Evolutionary conservation across 2,797 vertebrate species (phyloP).

Genomic region (Centroberyx gerrardi): DNA sequence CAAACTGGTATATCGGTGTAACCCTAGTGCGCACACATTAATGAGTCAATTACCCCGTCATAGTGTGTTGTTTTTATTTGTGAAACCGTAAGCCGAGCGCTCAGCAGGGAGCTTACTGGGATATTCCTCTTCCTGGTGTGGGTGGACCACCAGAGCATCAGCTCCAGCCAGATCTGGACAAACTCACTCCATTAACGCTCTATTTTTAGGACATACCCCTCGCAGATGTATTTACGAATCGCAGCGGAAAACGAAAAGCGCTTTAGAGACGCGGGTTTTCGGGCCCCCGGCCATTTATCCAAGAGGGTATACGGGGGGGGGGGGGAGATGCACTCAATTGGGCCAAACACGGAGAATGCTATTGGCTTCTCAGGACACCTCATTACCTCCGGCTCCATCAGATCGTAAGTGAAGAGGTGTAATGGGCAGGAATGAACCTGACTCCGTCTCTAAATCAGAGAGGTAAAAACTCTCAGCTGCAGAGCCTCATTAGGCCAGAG

Average conservation of each 20-base stretch:
- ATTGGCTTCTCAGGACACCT: conserved; percentile 5
- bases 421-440: conserved; percentile 18
- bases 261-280: too few relatives aligned
- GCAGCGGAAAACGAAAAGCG: too few relatives aligned
- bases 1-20: conserved; percentile 10
- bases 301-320: not conserved
- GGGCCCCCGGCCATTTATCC: not conserved
- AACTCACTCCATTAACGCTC: conserved; percentile 22
- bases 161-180: conserved; percentile 6
- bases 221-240: not conserved
- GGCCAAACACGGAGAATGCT: conserved; percentile 1
- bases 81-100: conserved; percentile 23
- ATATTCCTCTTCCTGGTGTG: conserved; percentile 60
- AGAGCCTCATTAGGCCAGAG: conserved; percentile 50
- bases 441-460: conserved; percentile 16
- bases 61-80: conserved; percentile 73
- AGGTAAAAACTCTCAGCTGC: conserved; percentile 39
- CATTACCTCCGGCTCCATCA: not conserved
- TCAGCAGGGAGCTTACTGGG: conserved; percentile 39
- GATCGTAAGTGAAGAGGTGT: not conserved
- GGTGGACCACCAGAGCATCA: conserved; percentile 63
- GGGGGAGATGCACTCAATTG: not conserved
- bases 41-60: conserved; percentile 61
- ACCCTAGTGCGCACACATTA: conserved; percentile 24
- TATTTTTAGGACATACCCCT: conserved; percentile 12